Percentiles rank a stretch among this genome's conserved stretches.
Conservation (phyloP, 1,140 invertebrate genomes). For the Adoxophyes honmai region DNA sequence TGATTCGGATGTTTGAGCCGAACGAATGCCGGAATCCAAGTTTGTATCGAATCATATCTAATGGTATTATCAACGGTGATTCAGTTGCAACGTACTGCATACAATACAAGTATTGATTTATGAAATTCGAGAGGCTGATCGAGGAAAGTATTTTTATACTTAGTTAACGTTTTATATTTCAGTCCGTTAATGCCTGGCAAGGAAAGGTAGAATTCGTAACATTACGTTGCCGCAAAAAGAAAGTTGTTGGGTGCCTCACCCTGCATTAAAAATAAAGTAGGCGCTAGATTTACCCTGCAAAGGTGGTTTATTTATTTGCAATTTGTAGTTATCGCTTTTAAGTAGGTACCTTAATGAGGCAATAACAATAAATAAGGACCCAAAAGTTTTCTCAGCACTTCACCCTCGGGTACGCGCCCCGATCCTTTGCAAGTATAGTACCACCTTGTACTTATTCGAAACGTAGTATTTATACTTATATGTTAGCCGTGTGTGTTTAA, state of each 20-base stretch:
- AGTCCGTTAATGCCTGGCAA: too few relatives aligned
- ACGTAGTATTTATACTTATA: constrained; percentile 17
- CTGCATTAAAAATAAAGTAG: constrained; percentile 1
- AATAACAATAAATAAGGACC: constrained; percentile 77
- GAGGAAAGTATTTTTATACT: too few relatives aligned
- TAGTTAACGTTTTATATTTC: too few relatives aligned
- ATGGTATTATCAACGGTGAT: too few relatives aligned
- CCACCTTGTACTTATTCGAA: constrained; percentile 54
- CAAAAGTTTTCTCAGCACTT: constrained; percentile 72
- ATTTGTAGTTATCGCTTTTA: constrained; percentile 71
- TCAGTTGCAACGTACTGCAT: too few relatives aligned
- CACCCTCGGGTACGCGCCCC: constrained; percentile 44
- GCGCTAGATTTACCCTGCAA: constrained; percentile 17
- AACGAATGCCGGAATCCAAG: constrained; percentile 24
- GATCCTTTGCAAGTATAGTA: constrained; percentile 66
- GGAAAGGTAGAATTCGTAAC: too few relatives aligned
- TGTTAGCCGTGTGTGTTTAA: too few relatives aligned
- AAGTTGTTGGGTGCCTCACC: background rate
- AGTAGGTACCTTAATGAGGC: constrained; percentile 72
- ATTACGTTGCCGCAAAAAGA: too few relatives aligned
- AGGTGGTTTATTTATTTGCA: constrained; percentile 72
- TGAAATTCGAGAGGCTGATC: too few relatives aligned
- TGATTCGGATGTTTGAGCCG: constrained; percentile 22
- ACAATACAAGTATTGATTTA: too few relatives aligned
- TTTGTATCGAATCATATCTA: too few relatives aligned